Evolutionary conservation across 1,140 invertebrate species (phyloP), one percentile per base, ranked within the genome.

Genomic region (Sycophila sp.): DNA sequence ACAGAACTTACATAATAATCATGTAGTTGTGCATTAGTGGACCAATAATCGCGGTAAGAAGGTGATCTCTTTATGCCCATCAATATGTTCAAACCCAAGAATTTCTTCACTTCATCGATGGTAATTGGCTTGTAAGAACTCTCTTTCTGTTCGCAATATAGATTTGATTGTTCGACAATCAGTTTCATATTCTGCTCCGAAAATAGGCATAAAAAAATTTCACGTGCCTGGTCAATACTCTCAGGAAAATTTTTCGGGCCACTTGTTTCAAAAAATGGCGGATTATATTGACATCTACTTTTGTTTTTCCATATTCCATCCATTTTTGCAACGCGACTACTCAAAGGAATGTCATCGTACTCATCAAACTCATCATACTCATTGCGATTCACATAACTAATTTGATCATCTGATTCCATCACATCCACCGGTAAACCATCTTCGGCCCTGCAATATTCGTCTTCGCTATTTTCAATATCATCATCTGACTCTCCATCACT

Each of bases 11-110:
- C 80, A 68, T 80, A 80, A 53, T 75, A 34, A 71, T 83, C 80
- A 65, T 75, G 49, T 38, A 86, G 77, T 72, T 80, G 75, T 56
- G 69, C 30, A 77, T 83, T 78, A 32, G 68, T 69, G 60, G 77
- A 78, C 81, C 83, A 86, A 65, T 85, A 85, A 73, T 78, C 73
- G 42, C 70, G 68, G 45, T 78, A 75, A 65, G 59, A 76, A 6
- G 74, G 75, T 58, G 73, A 49, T 63, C 71, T 70, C 64, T 80
- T 78, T 26, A 80, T 75, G 7, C 74, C 79, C 78, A 81, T 81
- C 7, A 79, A 10, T 30, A 79, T 62, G 55, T 80, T 77, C n/a
- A 78, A 69, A 13, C 71, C 77, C 15, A 80, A 64, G 66, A 80
- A 78, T 34, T 34, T 38, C 62, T 71, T 65, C 15, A 77, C 71